These are phyloP conservation scores for Drosophila punjabiensis DNA, from an alignment of 1,140 invertebrate species.

Conservation along the genomic window DNA sequence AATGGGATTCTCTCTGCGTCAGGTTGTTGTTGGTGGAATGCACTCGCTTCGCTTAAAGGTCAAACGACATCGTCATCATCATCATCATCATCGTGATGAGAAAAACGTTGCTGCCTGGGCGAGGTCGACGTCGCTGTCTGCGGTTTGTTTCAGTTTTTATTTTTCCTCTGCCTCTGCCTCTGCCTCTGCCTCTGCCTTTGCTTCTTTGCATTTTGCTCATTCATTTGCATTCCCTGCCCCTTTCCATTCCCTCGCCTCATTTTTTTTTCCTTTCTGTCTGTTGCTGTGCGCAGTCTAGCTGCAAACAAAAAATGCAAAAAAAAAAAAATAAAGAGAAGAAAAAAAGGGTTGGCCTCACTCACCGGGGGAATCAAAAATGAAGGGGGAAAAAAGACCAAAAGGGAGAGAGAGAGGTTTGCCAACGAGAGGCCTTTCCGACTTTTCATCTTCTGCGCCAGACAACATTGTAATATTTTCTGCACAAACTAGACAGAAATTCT, in stretches of 20 bases:
- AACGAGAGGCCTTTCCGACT: slow-evolving; percentile 20
- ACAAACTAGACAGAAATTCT: slow-evolving; percentile 47
- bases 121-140: slow-evolving; percentile 70
- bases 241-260: background rate
- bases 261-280: slow-evolving; percentile 30
- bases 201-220: slow-evolving; percentile 68
- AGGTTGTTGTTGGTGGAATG: slow-evolving; percentile 49
- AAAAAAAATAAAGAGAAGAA: background rate
- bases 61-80: slow-evolving; percentile 63
- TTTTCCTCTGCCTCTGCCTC: slow-evolving; percentile 36
- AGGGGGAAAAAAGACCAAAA: slow-evolving; percentile 1
- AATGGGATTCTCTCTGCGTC: slow-evolving; percentile 37
- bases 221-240: slow-evolving; percentile 68
- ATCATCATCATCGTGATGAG: slow-evolving; percentile 26
- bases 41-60: slow-evolving; percentile 66
- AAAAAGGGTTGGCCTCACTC: slow-evolving; percentile 52
- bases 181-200: slow-evolving; percentile 1
- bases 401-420: background rate
- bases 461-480: slow-evolving; percentile 59
- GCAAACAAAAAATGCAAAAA: slow-evolving; percentile 21
- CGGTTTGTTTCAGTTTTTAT: slow-evolving; percentile 57
- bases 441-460: slow-evolving; percentile 41
- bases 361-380: slow-evolving; percentile 19
- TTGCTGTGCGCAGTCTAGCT: slow-evolving; percentile 51
- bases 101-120: slow-evolving; percentile 51